phyloP scores from a whole-genome alignment of 23 tunicate genomes.

The Botrylloides violaceus region DNA sequence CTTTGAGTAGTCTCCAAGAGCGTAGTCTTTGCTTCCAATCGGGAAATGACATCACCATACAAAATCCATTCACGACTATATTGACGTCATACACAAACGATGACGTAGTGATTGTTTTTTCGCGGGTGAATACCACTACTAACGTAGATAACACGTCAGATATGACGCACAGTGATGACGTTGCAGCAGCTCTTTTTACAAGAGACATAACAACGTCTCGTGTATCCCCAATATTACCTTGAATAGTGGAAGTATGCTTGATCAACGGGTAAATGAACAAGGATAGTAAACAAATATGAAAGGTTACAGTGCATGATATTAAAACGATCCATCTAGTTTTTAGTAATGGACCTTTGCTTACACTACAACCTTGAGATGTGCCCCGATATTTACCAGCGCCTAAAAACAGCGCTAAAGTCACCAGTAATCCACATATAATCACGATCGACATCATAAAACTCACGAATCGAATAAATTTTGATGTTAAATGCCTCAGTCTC shows the following conservation, averaged over 20 bases:
- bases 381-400: conserved; percentile 4
- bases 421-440: not conserved
- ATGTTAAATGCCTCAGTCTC: conserved; percentile 8
- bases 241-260: not conserved
- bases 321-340: conserved; percentile 2
- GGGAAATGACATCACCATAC: conserved; percentile 10
- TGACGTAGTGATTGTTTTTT: conserved; percentile 1
- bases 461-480: conserved; percentile 1
- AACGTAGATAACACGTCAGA: not conserved
- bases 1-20: not conserved
- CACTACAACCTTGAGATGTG: not conserved
- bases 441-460: conserved; percentile 5
- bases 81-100: conserved; percentile 15
- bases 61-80: conserved; percentile 8
- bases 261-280: conserved; percentile 6
- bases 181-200: not conserved
- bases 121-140: not conserved
- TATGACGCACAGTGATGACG: not conserved
- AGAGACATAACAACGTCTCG: not conserved
- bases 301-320: conserved; percentile 2
- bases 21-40: conserved; percentile 11
- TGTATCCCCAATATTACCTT: not conserved
- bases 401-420: conserved; percentile 6
- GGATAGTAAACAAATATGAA: conserved; percentile 8
- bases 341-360: not conserved